These are phyloP conservation scores for Rotaria magnacalcarata DNA, from an alignment of 2,888 invertebrate species.

Conservation along the genomic window DNA sequence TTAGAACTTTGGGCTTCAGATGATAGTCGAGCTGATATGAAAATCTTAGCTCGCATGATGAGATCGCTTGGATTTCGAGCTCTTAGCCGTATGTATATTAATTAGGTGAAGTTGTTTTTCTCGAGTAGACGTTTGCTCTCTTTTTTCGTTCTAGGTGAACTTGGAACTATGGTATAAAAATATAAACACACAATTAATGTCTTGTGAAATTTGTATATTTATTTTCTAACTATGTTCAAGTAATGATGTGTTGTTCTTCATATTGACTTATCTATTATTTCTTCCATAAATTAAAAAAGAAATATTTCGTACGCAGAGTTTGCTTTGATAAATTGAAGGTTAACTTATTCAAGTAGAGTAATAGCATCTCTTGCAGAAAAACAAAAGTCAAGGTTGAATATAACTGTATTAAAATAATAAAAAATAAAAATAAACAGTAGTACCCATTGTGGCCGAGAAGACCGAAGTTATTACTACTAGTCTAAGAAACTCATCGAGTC, in stretches of 20 bases:
- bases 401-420: too few relatives aligned
- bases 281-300: too few relatives aligned
- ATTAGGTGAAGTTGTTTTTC: background rate
- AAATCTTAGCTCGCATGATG: background rate
- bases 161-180: background rate
- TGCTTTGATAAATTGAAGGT: background rate
- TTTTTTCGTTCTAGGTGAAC: background rate
- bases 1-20: background rate
- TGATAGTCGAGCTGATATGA: background rate
- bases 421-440: too few relatives aligned
- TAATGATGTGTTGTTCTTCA: background rate
- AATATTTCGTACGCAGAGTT: too few relatives aligned
- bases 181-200: background rate
- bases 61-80: background rate
- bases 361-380: too few relatives aligned
- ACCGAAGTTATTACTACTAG: too few relatives aligned
- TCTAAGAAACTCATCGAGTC: too few relatives aligned
- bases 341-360: background rate
- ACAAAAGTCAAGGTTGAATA: too few relatives aligned
- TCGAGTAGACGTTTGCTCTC: background rate
- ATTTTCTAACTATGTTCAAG: background rate
- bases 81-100: background rate
- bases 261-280: too few relatives aligned
- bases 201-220: background rate
- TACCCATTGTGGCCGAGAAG: too few relatives aligned